phyloP scores from a whole-genome alignment of 2,113 vertebrate species.

The Apistogramma diplotaenia region DNA sequence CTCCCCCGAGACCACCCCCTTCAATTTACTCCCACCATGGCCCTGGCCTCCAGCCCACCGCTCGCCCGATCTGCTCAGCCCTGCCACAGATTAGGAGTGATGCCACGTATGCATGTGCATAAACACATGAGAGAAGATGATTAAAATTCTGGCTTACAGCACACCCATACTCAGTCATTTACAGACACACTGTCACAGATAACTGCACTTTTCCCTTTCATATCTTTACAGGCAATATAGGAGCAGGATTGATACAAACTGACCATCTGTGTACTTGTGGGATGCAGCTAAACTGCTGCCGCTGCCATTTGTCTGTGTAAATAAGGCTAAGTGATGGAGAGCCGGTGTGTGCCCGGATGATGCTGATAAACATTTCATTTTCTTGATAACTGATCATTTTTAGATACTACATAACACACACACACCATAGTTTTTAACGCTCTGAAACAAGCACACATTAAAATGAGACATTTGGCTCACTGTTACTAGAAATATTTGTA shows the following conservation, averaged over 20 bases:
- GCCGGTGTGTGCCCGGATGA: not conserved
- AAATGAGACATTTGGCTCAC: not conserved
- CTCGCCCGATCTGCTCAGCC: slow-evolving; percentile 71
- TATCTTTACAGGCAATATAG: slow-evolving; percentile 8
- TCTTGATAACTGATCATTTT: not conserved
- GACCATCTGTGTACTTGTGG: slow-evolving; percentile 40
- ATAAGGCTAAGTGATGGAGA: not conserved
- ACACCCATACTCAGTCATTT: slow-evolving; percentile 13
- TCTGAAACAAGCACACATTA: not conserved
- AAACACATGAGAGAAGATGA: slow-evolving; percentile 59
- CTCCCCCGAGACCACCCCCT: slow-evolving; percentile 63
- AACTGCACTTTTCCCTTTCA: slow-evolving; percentile 17
- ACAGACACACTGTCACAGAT: slow-evolving; percentile 32
- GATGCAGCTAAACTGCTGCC: slow-evolving; percentile 2
- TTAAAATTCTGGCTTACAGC: slow-evolving; percentile 63
- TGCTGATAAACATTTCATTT: not conserved
- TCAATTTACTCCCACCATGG: not conserved
- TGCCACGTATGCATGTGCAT: slow-evolving; percentile 55
- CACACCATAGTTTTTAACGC: not conserved
- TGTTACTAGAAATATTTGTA: not conserved
- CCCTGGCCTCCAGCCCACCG: slow-evolving; percentile 55
- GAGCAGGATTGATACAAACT: slow-evolving; percentile 30
- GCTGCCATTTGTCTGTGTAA: not conserved
- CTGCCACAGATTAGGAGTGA: slow-evolving; percentile 73
- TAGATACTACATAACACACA: not conserved